Conservation (phyloP, 2,888 invertebrate genomes). For the Andricus curvator region DNA sequence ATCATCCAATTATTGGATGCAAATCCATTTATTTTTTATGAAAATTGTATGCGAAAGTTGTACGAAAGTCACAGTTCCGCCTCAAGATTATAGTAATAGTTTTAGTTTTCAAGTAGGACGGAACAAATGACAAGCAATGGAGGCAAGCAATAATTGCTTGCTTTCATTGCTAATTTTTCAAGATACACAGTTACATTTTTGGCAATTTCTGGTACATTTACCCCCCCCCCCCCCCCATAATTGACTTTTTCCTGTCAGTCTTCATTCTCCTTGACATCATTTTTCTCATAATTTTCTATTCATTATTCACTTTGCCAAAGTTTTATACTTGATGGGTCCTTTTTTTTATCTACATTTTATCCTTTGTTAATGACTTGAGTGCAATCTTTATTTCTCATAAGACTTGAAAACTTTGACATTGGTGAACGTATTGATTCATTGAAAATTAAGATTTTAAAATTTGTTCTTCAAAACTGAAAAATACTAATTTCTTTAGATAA, state of each 20-base stretch:
- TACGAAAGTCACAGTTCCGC: background rate
- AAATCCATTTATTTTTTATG: background rate
- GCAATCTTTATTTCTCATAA: too few species aligned
- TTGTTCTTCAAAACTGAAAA: background rate
- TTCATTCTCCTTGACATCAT: background rate
- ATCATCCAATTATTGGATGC: background rate
- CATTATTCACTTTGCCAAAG: too few species aligned
- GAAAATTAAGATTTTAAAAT: too few species aligned
- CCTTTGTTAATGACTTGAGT: too few species aligned
- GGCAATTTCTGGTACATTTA: background rate
- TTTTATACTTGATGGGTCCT: too few species aligned
- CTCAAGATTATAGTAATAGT: background rate
- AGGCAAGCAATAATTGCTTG: background rate
- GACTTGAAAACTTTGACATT: too few species aligned
- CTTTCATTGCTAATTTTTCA: background rate
- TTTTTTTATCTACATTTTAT: too few species aligned
- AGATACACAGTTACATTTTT: constrained; percentile 15
- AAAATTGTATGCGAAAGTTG: background rate
- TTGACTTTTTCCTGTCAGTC: background rate
- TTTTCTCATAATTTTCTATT: background rate
- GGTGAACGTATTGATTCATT: too few species aligned
- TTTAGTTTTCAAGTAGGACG: background rate
- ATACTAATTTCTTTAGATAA: background rate
- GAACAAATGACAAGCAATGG: background rate
- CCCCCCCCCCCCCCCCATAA: background rate